Evolutionary conservation across 2,113 vertebrate species (phyloP).

Genomic region (Platycercus adscitus): DNA sequence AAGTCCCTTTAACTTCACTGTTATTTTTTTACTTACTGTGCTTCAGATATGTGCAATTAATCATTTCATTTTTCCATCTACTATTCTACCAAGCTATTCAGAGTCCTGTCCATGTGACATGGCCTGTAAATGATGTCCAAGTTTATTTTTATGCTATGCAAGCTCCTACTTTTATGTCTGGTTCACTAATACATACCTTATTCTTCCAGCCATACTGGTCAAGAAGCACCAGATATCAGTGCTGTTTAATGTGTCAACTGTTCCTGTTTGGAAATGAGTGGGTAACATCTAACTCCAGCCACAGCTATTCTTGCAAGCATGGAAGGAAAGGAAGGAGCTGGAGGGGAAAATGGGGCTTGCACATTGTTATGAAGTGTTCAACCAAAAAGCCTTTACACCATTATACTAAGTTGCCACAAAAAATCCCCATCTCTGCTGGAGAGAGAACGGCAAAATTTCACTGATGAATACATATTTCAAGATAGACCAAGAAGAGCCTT

Average conservation of each 20-base stretch:
- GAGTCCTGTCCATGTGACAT: neutral
- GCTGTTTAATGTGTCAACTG: neutral
- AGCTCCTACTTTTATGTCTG: neutral
- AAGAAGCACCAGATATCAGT: neutral
- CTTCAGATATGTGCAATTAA: conserved; percentile 8
- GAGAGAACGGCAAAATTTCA: neutral
- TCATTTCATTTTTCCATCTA: neutral
- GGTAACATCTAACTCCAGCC: neutral
- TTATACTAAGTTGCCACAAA: neutral
- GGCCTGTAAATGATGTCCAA: neutral
- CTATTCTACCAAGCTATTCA: neutral
- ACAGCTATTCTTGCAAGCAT: neutral
- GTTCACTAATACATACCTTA: neutral
- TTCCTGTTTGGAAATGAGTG: neutral
- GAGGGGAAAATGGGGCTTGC: neutral
- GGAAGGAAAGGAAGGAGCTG: neutral
- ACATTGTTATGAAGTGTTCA: neutral
- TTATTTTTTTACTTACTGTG: neutral
- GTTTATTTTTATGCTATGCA: neutral
- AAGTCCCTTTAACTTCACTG: conserved; percentile 1
- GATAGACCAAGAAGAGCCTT: neutral
- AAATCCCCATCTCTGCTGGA: neutral
- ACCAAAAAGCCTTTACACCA: neutral
- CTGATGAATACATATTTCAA: neutral
- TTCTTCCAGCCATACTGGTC: neutral